These are phyloP conservation scores for Phaedon cochleariae DNA, from an alignment of 2,888 invertebrate genomes.

Conservation along the genomic window DNA sequence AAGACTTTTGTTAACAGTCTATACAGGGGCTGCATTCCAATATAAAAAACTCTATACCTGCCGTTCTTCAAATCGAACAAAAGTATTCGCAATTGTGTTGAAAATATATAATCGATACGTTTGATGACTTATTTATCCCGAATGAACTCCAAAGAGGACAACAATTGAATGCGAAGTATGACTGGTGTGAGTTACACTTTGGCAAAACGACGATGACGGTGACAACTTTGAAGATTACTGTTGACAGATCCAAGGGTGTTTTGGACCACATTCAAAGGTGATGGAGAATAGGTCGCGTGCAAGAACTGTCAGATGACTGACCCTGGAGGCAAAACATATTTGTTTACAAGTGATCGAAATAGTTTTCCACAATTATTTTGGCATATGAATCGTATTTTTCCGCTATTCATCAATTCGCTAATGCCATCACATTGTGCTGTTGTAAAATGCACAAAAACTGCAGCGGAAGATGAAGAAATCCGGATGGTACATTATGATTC, in stretches of 20 bases:
- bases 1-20: not conserved
- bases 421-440: too few relatives aligned
- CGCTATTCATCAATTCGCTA: too few relatives aligned
- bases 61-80: not conserved
- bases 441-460: too few relatives aligned
- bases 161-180: not conserved
- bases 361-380: too few relatives aligned
- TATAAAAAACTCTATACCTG: not conserved
- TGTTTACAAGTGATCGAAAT: too few relatives aligned
- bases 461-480: too few relatives aligned
- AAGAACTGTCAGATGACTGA: too few relatives aligned
- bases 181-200: conserved; percentile 1
- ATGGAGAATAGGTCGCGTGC: too few relatives aligned
- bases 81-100: not conserved
- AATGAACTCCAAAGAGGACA: not conserved
- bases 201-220: not conserved
- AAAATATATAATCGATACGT: not conserved
- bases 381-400: too few relatives aligned
- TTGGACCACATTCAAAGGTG: not conserved
- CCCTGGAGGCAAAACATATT: too few relatives aligned
- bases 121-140: conserved; percentile 1
- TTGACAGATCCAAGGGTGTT: not conserved
- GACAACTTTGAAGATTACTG: not conserved
- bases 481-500: too few relatives aligned
- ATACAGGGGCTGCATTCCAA: not conserved